Evolutionary conservation across 2,797 vertebrate species (phyloP).

Genomic region (Columba guinea): DNA sequence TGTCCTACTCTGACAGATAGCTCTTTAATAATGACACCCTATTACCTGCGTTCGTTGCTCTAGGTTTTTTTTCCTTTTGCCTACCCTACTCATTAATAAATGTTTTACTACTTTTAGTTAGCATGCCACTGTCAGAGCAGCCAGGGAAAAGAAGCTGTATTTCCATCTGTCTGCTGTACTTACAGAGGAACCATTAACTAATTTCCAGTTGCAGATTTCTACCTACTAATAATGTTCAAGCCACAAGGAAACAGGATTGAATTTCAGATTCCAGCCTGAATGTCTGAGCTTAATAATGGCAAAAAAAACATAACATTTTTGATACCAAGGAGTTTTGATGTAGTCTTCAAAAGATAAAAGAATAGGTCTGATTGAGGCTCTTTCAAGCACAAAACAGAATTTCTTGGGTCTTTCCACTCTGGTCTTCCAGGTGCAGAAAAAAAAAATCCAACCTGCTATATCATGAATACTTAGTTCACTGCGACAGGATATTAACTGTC

Average conservation of each 20-base stretch:
- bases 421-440: not conserved
- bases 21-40: slow-evolving; percentile 26
- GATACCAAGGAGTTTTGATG: not conserved
- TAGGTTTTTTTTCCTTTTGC: slow-evolving; percentile 2
- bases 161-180: not conserved
- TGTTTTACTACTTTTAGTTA: not conserved
- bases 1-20: not conserved
- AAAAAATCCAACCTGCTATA: not conserved
- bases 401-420: not conserved
- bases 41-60: slow-evolving; percentile 10
- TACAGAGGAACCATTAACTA: not conserved
- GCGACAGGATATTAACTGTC: slow-evolving; percentile 61
- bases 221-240: not conserved
- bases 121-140: not conserved
- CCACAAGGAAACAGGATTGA: not conserved
- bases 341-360: not conserved
- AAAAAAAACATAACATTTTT: not conserved
- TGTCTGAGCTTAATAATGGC: not conserved
- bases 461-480: slow-evolving; percentile 42
- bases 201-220: slow-evolving; percentile 23
- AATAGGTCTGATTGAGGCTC: not conserved
- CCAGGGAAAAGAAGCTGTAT: not conserved
- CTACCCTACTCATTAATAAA: slow-evolving; percentile 8
- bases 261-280: not conserved
- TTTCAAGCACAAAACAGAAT: not conserved